These are phyloP conservation scores for Montipora capricornis DNA, from an alignment of 64 coral and sea anemone genomes.

Conservation along the genomic window DNA sequence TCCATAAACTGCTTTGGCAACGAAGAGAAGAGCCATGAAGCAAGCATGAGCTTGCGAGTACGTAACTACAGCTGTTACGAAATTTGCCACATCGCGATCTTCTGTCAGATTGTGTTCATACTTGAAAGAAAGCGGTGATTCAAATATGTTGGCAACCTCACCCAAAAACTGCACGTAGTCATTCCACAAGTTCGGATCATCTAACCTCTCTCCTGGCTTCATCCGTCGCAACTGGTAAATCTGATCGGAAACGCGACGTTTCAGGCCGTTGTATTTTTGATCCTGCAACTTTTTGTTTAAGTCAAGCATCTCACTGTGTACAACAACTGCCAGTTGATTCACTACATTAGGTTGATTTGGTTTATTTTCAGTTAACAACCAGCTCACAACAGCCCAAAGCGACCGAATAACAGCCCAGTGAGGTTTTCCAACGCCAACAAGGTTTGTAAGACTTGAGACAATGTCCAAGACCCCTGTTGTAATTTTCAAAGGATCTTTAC, in stretches of 20 bases:
- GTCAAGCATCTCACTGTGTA: background rate
- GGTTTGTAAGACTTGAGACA: too few species aligned
- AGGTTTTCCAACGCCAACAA: too few species aligned
- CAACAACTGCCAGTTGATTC: background rate
- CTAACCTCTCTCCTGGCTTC: constrained; percentile 20
- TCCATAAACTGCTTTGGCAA: constrained; percentile 21
- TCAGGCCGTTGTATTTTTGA: constrained; percentile 17
- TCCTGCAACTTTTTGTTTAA: constrained; percentile 33
- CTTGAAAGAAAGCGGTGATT: constrained; percentile 11
- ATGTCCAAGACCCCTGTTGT: too few species aligned
- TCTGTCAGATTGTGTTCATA: background rate
- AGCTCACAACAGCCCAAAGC: background rate
- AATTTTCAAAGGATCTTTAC: too few species aligned
- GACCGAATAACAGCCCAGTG: too few species aligned
- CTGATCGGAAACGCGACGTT: constrained; percentile 22
- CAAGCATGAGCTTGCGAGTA: constrained; percentile 27
- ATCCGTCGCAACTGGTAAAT: background rate
- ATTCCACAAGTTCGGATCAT: constrained; percentile 43
- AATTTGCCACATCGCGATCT: constrained; percentile 40
- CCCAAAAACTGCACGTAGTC: constrained; percentile 41
- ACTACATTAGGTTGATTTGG: background rate
- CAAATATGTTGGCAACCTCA: constrained; percentile 14
- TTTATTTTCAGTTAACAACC: background rate
- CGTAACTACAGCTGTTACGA: constrained; percentile 27
- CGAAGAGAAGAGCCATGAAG: constrained; percentile 37